Conservation (phyloP, 2,797 vertebrate genomes). For the Epinephelus awoara region DNA sequence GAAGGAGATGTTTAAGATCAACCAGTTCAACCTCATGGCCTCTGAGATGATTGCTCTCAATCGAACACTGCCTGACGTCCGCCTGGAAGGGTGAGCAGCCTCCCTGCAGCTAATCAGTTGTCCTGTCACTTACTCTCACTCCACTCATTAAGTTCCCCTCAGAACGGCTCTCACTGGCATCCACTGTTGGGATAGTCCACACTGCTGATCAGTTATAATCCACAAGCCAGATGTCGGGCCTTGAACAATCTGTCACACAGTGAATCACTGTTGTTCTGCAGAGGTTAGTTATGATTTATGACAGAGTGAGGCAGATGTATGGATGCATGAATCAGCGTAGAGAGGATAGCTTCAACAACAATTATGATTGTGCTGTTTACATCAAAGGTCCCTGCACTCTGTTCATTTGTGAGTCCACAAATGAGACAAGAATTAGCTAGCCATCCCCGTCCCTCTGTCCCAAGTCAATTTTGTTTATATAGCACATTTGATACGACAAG, state of each 20-base stretch:
- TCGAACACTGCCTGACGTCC: conserved; percentile 95
- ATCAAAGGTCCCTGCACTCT: background rate
- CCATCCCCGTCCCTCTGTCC: no score
- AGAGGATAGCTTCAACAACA: background rate
- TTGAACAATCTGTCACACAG: conserved; percentile 9
- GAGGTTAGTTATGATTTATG: conserved; percentile 4
- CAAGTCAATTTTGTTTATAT: no score
- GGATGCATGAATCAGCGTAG: background rate
- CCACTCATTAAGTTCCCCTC: background rate
- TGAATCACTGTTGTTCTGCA: background rate
- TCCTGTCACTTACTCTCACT: conserved; percentile 6
- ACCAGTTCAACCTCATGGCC: conserved; percentile 99
- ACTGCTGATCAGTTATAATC: conserved; percentile 1
- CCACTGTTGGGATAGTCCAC: background rate
- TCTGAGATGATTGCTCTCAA: conserved; percentile 99
- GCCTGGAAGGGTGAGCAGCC: conserved; percentile 94
- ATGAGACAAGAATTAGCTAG: no score
- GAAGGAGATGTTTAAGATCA: conserved; percentile 99
- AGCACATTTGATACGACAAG: no score
- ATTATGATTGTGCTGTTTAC: background rate
- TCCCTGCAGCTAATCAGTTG: conserved; percentile 18
- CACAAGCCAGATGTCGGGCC: background rate
- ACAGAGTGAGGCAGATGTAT: background rate
- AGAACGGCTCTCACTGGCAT: conserved; percentile 9
- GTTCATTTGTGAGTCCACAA: no score